These are phyloP conservation scores for Panzeria rudis DNA, from an alignment of 2,888 invertebrate species.

Conservation along the genomic window DNA sequence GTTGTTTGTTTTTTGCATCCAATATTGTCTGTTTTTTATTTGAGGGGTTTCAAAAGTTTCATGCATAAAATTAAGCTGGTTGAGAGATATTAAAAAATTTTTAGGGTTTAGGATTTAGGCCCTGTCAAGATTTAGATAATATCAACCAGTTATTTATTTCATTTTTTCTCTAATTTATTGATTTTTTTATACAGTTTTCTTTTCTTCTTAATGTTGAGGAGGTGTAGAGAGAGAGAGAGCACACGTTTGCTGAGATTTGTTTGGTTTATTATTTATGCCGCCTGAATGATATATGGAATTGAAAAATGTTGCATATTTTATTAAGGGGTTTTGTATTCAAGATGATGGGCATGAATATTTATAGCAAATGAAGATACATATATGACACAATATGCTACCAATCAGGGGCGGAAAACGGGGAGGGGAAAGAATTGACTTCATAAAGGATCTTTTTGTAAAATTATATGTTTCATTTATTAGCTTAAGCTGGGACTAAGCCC, in stretches of 20 bases:
- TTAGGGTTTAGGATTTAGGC: neutral
- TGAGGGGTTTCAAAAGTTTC: neutral
- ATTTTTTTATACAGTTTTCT: neutral
- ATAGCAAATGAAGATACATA: no score
- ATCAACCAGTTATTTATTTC: neutral
- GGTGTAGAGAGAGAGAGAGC: neutral
- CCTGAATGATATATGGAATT: neutral
- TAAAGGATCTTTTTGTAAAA: no score
- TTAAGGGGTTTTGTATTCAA: neutral
- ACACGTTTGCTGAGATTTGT: neutral
- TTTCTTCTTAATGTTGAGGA: neutral
- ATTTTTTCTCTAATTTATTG: neutral
- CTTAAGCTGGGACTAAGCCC: no score
- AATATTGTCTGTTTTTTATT: neutral
- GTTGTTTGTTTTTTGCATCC: neutral
- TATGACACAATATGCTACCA: no score
- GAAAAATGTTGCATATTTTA: neutral
- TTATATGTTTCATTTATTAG: no score
- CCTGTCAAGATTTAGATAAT: slow-evolving; percentile 2
- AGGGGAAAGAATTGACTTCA: no score
- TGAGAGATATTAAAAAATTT: neutral
- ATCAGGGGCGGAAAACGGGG: no score
- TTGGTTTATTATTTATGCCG: no score
- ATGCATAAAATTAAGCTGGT: neutral
- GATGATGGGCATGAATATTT: no score